phyloP scores from a whole-genome alignment of 1,140 invertebrate genomes.

The Cherax quadricarinatus region DNA sequence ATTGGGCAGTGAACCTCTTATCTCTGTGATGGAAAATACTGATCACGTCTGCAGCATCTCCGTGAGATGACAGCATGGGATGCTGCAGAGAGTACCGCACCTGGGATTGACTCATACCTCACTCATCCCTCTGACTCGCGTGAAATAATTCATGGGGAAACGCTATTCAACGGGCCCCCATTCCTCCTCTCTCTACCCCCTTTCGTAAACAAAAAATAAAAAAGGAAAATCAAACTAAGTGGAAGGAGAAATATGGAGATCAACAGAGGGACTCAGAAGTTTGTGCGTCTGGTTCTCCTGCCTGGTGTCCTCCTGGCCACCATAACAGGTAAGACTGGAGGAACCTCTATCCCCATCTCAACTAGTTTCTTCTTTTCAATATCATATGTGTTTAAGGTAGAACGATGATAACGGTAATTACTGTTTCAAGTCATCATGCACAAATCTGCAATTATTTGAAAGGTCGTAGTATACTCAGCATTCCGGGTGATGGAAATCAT shows the following conservation, averaged over 20 bases:
- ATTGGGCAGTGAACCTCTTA: too few species aligned
- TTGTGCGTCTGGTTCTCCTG: conserved; percentile 1
- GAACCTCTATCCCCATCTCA: background rate
- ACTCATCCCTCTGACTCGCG: too few species aligned
- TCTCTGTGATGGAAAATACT: too few species aligned
- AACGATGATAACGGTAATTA: too few species aligned
- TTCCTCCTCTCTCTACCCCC: background rate
- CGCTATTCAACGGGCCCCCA: too few species aligned
- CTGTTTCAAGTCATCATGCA: background rate
- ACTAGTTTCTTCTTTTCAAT: too few species aligned
- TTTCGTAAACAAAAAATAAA: background rate
- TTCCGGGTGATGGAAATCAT: background rate
- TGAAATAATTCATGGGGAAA: too few species aligned
- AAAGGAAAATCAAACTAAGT: background rate
- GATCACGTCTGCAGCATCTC: too few species aligned
- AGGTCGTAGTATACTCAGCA: background rate
- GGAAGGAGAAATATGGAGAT: conserved; percentile 3
- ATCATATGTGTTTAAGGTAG: too few species aligned
- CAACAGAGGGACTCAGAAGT: conserved; percentile 9
- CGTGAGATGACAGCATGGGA: too few species aligned
- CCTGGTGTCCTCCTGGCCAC: background rate
- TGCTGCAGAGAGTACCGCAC: too few species aligned
- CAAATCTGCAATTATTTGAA: background rate
- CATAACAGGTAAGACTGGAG: background rate
- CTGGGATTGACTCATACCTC: too few species aligned